phyloP scores from a whole-genome alignment of 1,140 invertebrate species.

The Drosophila takahashii region DNA sequence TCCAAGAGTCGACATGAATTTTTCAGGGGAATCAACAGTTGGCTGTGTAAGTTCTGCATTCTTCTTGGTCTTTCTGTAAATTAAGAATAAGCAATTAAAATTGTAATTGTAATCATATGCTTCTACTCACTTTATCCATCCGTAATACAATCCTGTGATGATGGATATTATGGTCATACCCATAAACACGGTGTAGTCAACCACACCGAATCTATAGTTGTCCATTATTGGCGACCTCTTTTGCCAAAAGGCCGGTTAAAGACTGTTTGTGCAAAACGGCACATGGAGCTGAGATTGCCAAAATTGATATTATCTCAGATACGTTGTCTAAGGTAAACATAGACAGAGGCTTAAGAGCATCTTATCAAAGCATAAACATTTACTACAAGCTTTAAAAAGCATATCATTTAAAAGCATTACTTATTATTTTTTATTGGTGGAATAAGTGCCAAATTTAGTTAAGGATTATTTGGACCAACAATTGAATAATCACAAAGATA shows the following conservation, averaged over 20 bases:
- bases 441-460: no score
- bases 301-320: neutral
- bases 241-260: no score
- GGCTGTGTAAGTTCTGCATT: slow-evolving; percentile 14
- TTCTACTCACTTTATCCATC: slow-evolving; percentile 84
- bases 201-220: slow-evolving; percentile 74
- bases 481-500: neutral
- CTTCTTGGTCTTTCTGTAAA: slow-evolving; percentile 44
- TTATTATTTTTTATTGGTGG: no score
- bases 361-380: no score
- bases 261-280: neutral
- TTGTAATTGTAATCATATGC: no score
- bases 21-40: neutral
- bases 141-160: slow-evolving; percentile 90
- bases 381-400: no score
- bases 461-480: no score
- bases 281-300: neutral
- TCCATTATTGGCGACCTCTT: slow-evolving; percentile 19
- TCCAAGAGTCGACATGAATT: slow-evolving; percentile 65
- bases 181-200: slow-evolving; percentile 88
- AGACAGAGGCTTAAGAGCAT: no score
- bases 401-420: no score
- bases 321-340: no score
- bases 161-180: slow-evolving; percentile 88
- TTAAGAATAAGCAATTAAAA: no score